Base-by-base conservation (phyloP, 2,113 vertebrate species). In the Hydrolagus affinis region DNA sequence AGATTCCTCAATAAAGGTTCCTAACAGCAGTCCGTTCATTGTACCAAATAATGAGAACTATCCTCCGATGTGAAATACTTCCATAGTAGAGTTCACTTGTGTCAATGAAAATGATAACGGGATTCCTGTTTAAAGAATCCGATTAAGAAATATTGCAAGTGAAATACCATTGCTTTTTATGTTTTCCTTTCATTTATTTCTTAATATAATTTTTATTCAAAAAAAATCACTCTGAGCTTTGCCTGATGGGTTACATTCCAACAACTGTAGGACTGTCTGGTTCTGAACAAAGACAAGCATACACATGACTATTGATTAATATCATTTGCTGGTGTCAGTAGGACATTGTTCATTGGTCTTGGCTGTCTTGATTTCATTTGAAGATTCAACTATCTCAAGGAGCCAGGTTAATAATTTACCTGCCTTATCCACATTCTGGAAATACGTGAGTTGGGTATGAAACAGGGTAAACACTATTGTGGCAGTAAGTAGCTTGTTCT, bases 361-460 rank as follows among this genome's bases (percentile, higher is more conserved):
- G 1, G 17, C 72, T 17, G 7, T 44, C 30, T 44, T 74, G 30
- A 74, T 74, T 74, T 74, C 25, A 30, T 44, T 74, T 74, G 30
- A 14, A 74, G 72, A 74, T 74, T 44, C 30, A 44, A 74, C 72
- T 74, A 74, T 74, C 72, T 74, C 44, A 74, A 74, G 72, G 72
- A 74, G 72, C 25, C 72, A 44, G 30, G 30, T 74, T 74, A 32
- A 44, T 74, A 74, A 74, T 44, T 44, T 74, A 74, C 15, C 72
- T 74, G 30, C 72, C 72, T 74, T 74, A 74, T 44, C 30, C 11
- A 8, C 44, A 74, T 74, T 74, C 30, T 74, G 25, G 17, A 19
- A 44, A 74, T 73, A 73, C 14, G 71, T 73, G 71, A 73, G 71
- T 15, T 74, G 30, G 72, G 15, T 44, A 32, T 19, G 28, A 74